A percentile compares a stretch with the other conserved stretches of the same genome.
These are phyloP conservation scores for Discoglossus pictus DNA, from an alignment of 2,797 vertebrate species.

Conservation along the genomic window DNA sequence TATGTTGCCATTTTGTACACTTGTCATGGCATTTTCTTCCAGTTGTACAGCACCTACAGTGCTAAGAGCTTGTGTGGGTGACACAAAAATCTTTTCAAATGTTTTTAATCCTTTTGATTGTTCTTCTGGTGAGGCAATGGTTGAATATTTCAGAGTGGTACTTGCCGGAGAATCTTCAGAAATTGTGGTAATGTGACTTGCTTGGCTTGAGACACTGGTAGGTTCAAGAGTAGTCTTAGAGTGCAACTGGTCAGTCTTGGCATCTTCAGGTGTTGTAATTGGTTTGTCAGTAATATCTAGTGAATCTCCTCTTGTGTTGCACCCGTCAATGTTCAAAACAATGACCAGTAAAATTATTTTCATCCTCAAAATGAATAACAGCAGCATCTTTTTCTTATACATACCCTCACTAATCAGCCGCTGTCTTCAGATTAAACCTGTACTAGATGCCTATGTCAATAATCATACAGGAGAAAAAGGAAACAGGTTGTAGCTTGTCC, in stretches of 20 bases:
- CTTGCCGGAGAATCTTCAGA: conserved; percentile 15
- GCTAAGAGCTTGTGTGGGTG: conserved; percentile 4
- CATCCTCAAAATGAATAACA: conserved; percentile 53
- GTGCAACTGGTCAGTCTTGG: conserved; percentile 24
- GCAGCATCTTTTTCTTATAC: not conserved
- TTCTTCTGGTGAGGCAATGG: not conserved
- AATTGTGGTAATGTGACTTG: conserved; percentile 16
- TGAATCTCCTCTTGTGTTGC: conserved; percentile 40
- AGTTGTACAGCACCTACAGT: conserved; percentile 5
- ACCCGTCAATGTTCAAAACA: conserved; percentile 53
- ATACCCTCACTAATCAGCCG: conserved; percentile 29
- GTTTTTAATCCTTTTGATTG: conserved; percentile 27
- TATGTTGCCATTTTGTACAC: conserved; percentile 46
- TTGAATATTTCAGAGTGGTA: conserved; percentile 2
- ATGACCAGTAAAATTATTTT: conserved; percentile 55
- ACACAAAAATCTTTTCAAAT: not conserved
- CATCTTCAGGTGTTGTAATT: conserved; percentile 29
- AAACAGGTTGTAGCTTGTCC: conserved; percentile 53
- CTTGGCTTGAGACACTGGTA: conserved; percentile 2
- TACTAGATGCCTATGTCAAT: conserved; percentile 41
- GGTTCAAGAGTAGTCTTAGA: conserved; percentile 19
- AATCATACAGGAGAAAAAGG: conserved; percentile 64
- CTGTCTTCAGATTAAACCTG: conserved; percentile 51
- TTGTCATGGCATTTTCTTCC: conserved; percentile 39
- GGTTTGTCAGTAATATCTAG: not conserved